phyloP scores from a whole-genome alignment of 2,797 vertebrate species.

The Zalophus californianus region DNA sequence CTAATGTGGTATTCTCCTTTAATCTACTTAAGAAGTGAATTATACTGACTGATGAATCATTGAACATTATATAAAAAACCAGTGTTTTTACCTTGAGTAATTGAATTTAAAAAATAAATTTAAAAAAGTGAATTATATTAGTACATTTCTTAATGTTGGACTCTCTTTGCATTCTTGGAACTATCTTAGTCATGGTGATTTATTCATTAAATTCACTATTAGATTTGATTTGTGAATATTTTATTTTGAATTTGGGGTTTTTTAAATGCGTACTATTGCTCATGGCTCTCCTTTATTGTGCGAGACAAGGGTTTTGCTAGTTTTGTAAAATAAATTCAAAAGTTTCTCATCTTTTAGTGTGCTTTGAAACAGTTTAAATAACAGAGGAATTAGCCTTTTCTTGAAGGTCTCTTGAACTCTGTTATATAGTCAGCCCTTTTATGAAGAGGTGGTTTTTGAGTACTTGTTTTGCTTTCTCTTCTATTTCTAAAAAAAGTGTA shows the following conservation, averaged over 20 bases:
- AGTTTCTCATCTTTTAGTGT: background rate
- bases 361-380: slow-evolving; percentile 50
- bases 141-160: background rate
- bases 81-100: too few relatives aligned
- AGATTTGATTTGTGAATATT: slow-evolving; percentile 36
- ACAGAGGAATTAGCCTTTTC: background rate
- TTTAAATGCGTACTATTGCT: background rate
- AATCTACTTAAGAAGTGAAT: background rate
- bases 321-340: slow-evolving; percentile 52
- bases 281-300: background rate
- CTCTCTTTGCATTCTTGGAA: background rate
- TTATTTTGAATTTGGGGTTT: slow-evolving; percentile 2
- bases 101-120: too few relatives aligned
- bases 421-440: background rate
- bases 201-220: slow-evolving; percentile 21
- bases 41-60: background rate
- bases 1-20: background rate
- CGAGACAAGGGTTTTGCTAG: background rate
- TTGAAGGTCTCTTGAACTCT: background rate
- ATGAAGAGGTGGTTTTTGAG: background rate
- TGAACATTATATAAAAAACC: too few relatives aligned
- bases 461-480: background rate
- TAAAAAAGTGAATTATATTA: background rate
- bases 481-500: background rate
- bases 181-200: background rate